Evolutionary conservation across 2,113 vertebrate species (phyloP).

Genomic region (Misgurnus mizolepis): DNA sequence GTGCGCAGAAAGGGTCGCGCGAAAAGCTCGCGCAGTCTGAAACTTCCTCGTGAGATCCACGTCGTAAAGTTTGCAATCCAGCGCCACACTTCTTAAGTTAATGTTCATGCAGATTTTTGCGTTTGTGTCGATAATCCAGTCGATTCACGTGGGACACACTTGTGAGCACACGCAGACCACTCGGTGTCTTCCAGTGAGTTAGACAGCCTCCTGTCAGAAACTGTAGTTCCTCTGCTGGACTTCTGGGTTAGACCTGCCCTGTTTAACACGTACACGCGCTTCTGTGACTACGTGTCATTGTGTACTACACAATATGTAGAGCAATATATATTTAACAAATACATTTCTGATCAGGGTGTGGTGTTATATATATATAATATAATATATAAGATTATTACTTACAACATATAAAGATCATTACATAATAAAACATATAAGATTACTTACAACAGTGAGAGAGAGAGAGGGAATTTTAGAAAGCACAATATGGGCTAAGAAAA

Average conservation of each 20-base stretch:
- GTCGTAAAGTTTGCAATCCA: slow-evolving; percentile 8
- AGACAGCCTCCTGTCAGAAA: not conserved
- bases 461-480: too few relatives aligned
- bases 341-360: not conserved
- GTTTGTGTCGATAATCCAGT: not conserved
- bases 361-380: not conserved
- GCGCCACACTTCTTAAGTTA: not conserved
- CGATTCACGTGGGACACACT: not conserved
- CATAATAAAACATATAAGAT: too few relatives aligned
- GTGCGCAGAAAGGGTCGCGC: not conserved
- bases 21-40: not conserved
- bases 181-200: not conserved
- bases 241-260: slow-evolving; percentile 24
- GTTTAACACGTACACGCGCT: slow-evolving; percentile 14
- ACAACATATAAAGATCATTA: too few relatives aligned
- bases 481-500: too few relatives aligned
- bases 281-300: slow-evolving; percentile 20
- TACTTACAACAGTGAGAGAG: too few relatives aligned
- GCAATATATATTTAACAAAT: not conserved
- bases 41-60: not conserved
- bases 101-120: not conserved
- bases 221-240: slow-evolving; percentile 8
- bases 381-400: too few relatives aligned
- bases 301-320: not conserved
- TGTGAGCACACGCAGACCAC: not conserved